Evolutionary conservation across 2,797 vertebrate species (phyloP).

Genomic region (Erithacus rubecula): DNA sequence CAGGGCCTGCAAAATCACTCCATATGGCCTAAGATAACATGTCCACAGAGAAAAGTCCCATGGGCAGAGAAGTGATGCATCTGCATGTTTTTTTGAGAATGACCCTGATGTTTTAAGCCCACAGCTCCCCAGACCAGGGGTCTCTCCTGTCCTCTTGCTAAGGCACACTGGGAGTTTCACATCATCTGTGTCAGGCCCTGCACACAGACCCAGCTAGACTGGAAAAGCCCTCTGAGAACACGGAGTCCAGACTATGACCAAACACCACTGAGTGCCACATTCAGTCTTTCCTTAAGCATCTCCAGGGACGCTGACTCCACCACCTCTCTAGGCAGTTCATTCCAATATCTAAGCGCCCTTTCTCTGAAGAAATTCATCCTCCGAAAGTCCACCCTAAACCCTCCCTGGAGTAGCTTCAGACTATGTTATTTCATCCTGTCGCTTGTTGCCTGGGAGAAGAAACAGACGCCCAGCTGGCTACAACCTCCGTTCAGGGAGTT

Average conservation of each 20-base stretch:
- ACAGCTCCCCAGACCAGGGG: no score
- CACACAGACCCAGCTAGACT: neutral
- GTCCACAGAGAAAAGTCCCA: accelerated
- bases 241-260: neutral
- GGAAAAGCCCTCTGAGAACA: neutral
- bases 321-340: neutral
- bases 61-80: accelerated
- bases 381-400: neutral
- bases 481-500: neutral
- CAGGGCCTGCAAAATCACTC: neutral
- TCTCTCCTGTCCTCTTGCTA: neutral
- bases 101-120: accelerated
- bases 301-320: neutral
- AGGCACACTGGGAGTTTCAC: accelerated
- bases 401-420: no score
- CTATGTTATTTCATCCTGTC: neutral
- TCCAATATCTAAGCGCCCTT: neutral
- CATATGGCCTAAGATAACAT: accelerated
- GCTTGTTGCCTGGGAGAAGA: neutral
- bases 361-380: neutral
- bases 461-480: neutral
- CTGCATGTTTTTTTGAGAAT: no score
- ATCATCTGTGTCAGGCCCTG: accelerated
- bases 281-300: neutral
- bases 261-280: neutral